A percentile compares a stretch with the other conserved stretches of the same genome.
phyloP scores from a whole-genome alignment of 2,888 invertebrate genomes.

The Nymphalis urticae region DNA sequence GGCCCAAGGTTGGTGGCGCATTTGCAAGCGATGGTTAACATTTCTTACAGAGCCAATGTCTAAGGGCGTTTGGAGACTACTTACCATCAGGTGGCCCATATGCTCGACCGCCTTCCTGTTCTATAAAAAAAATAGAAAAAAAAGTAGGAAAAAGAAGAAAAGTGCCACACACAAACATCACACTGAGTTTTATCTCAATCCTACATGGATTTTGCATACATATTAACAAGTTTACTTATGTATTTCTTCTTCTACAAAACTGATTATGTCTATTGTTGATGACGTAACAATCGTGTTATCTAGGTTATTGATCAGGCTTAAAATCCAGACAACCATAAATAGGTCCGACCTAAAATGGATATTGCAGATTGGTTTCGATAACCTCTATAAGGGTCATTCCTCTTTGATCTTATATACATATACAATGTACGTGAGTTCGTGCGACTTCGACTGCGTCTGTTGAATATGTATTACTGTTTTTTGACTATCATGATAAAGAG shows the following conservation, averaged over 20 bases:
- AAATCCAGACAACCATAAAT: constrained; percentile 9
- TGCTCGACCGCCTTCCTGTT: too few relatives aligned
- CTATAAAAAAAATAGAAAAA: too few relatives aligned
- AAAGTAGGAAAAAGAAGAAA: too few relatives aligned
- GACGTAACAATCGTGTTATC: constrained; percentile 5
- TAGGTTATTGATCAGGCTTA: constrained; percentile 19
- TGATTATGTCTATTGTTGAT: neutral
- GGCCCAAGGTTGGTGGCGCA: too few relatives aligned
- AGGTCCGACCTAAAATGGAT: constrained; percentile 12
- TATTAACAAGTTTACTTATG: neutral
- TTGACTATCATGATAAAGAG: too few relatives aligned
- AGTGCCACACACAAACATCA: too few relatives aligned
- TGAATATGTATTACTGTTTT: neutral
- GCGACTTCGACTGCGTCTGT: neutral
- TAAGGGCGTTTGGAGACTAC: too few relatives aligned
- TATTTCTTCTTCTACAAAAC: neutral
- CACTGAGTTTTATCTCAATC: too few relatives aligned
- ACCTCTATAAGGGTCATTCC: constrained; percentile 5
- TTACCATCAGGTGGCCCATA: too few relatives aligned
- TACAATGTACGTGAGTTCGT: neutral
- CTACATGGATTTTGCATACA: too few relatives aligned
- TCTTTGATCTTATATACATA: constrained; percentile 3
- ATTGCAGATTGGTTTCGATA: constrained; percentile 5
- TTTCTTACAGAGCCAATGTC: too few relatives aligned
- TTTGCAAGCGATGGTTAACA: too few relatives aligned